Evolutionary conservation across 2,888 invertebrate species (phyloP).

Genomic region (Ophion ventricosus): DNA sequence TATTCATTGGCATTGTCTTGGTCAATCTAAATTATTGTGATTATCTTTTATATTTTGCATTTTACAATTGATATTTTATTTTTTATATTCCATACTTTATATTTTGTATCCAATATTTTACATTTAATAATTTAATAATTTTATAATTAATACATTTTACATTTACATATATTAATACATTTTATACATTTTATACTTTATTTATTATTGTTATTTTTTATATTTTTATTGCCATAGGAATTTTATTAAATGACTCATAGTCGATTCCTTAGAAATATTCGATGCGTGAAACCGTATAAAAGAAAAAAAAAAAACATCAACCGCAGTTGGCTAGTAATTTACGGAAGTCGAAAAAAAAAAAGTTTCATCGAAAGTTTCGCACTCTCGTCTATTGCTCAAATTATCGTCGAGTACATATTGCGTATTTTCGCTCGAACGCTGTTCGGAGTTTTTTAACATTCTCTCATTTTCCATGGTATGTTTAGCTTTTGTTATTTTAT

Average conservation of each 20-base stretch:
- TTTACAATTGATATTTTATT: not conserved
- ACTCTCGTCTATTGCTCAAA: constrained; percentile 1
- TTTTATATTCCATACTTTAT: not conserved
- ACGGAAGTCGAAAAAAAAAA: constrained; percentile 1
- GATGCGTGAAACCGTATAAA: not conserved
- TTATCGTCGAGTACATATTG: not conserved
- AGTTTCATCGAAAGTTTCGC: not conserved
- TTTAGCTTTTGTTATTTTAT: not conserved
- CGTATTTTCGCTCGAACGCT: not conserved
- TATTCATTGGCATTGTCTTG: not conserved
- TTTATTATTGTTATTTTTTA: not conserved
- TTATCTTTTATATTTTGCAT: not conserved
- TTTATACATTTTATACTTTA: too few species aligned
- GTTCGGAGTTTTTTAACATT: not conserved
- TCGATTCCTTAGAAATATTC: not conserved
- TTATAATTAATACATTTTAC: not conserved
- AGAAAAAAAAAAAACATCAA: not conserved
- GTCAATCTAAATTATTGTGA: not conserved
- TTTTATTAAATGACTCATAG: not conserved
- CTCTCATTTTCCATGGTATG: not conserved
- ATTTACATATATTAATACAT: not conserved
- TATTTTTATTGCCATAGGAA: not conserved
- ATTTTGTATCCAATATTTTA: not conserved
- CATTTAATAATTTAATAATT: too few species aligned
- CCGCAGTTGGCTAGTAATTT: not conserved